These are phyloP conservation scores for Prenolepis imparis DNA, from an alignment of 2,888 invertebrate species.

Conservation along the genomic window DNA sequence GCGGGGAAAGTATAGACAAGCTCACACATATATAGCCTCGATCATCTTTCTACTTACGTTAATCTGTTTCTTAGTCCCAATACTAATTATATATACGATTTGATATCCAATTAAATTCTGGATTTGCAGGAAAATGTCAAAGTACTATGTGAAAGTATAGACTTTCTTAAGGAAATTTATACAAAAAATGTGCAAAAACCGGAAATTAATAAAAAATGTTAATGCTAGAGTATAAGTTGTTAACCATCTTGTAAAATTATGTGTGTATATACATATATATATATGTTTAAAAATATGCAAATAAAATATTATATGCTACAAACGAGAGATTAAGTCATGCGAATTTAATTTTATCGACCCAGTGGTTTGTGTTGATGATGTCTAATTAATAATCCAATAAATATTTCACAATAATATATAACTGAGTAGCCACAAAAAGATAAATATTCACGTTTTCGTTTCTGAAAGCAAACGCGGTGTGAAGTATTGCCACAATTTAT, in stretches of 20 bases:
- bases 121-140: conserved; percentile 51
- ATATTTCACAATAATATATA: conserved; percentile 2
- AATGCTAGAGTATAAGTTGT: background rate
- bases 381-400: conserved; percentile 10
- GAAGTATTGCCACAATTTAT: conserved; percentile 18
- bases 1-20: conserved; percentile 13
- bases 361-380: background rate
- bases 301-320: background rate
- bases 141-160: conserved; percentile 57
- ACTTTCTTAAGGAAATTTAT: conserved; percentile 55
- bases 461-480: background rate
- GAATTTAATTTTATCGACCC: conserved; percentile 18
- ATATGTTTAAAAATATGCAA: background rate
- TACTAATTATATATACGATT: conserved; percentile 59
- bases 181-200: background rate
- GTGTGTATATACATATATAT: background rate
- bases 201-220: background rate
- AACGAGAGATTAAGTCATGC: background rate
- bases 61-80: background rate
- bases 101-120: conserved; percentile 56
- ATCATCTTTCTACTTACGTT: conserved; percentile 25
- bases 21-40: background rate
- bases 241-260: conserved; percentile 14
- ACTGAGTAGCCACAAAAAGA: background rate
- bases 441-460: conserved; percentile 10